A percentile compares a stretch with the other conserved stretches of the same genome.
phyloP scores from a whole-genome alignment of 2,888 invertebrate species.

The Pheosia gnoma region DNA sequence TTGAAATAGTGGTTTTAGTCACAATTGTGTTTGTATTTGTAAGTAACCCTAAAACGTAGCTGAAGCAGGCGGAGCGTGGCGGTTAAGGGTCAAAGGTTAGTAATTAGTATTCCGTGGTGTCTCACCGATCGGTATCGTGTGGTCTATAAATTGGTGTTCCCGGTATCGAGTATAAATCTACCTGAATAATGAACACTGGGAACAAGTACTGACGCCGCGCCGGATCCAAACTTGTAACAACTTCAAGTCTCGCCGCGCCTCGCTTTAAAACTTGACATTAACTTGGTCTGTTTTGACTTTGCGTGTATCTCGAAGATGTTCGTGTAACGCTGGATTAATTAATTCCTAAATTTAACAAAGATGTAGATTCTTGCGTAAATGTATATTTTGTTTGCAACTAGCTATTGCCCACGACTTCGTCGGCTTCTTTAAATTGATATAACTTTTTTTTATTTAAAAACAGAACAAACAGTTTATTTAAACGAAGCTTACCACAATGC shows the following conservation, averaged over 20 bases:
- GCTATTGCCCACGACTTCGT: no score
- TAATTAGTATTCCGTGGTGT: not conserved
- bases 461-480: no score
- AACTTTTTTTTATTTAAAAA: no score
- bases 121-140: not conserved
- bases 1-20: no score
- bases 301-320: not conserved
- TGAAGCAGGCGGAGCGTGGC: not conserved
- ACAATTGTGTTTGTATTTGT: no score
- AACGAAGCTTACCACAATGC: no score
- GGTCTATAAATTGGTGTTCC: not conserved
- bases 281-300: not conserved
- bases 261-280: not conserved
- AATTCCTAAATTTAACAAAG: not conserved
- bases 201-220: conserved; percentile 1
- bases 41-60: no score
- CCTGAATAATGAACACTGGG: conserved; percentile 1
- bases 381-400: not conserved
- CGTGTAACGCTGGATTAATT: not conserved
- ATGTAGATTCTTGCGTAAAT: not conserved
- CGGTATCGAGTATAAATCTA: conserved; percentile 1
- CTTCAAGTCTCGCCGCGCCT: not conserved
- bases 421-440: no score
- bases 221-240: conserved; percentile 5
- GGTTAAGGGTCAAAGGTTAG: not conserved